phyloP scores from a whole-genome alignment of 2,888 invertebrate species.

The Laspeyria flexula region DNA sequence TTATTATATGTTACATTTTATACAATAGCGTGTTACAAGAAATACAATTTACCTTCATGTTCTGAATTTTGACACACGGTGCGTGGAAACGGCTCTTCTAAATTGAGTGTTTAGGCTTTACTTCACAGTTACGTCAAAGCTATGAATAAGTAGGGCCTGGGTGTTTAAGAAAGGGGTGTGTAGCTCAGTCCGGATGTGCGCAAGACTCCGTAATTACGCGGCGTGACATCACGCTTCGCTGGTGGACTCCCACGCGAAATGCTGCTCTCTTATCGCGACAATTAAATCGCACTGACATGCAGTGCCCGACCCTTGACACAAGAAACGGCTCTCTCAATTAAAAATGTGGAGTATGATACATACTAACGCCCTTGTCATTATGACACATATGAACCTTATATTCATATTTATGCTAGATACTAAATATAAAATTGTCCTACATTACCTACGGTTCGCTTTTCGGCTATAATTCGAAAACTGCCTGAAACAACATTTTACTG shows the following conservation, averaged over 20 bases:
- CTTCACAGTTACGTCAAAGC: background rate
- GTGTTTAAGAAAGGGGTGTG: slow-evolving; percentile 43
- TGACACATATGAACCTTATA: slow-evolving; percentile 14
- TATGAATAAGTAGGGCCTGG: background rate
- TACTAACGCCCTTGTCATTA: slow-evolving; percentile 9
- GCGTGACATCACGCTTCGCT: slow-evolving; percentile 62
- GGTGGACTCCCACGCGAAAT: slow-evolving; percentile 67
- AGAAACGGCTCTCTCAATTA: slow-evolving; percentile 51
- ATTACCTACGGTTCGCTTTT: background rate
- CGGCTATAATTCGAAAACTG: background rate
- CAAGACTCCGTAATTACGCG: slow-evolving; percentile 62
- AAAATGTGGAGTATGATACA: slow-evolving; percentile 38
- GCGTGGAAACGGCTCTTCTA: background rate
- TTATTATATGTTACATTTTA: too few relatives aligned
- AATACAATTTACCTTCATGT: too few relatives aligned
- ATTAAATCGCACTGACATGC: slow-evolving; percentile 73
- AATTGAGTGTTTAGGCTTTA: background rate
- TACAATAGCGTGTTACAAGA: too few relatives aligned
- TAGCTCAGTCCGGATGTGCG: slow-evolving; percentile 43
- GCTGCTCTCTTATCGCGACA: slow-evolving; percentile 65
- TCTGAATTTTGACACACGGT: background rate
- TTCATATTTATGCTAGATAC: too few relatives aligned
- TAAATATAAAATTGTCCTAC: background rate
- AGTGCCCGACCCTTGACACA: slow-evolving; percentile 49
- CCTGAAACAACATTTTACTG: slow-evolving; percentile 6